Evolutionary conservation across 2,888 invertebrate genomes (phyloP).

Genomic region (Sepioteuthis lessoniana): DNA sequence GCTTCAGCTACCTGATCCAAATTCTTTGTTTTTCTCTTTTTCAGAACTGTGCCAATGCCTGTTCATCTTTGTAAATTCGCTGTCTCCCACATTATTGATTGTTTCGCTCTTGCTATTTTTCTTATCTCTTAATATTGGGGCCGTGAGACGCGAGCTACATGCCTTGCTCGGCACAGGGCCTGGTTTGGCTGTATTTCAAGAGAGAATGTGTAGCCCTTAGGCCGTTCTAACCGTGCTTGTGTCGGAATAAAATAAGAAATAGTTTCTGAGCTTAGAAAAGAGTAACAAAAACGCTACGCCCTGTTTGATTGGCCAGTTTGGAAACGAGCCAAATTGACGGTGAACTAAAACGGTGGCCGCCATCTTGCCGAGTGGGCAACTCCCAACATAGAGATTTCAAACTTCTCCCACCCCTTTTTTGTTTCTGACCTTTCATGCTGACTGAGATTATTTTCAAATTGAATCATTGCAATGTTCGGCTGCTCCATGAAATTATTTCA

Average conservation of each 20-base stretch:
- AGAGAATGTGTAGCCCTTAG: not conserved
- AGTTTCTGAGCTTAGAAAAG: not conserved
- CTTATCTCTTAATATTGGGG: not conserved
- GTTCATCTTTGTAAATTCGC: not conserved
- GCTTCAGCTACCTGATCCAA: too few relatives aligned
- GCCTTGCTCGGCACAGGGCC: not conserved
- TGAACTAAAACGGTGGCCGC: not conserved
- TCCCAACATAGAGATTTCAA: not conserved
- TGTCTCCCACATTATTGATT: not conserved
- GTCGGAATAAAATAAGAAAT: not conserved
- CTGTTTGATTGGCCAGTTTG: not conserved
- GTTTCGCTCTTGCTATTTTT: not conserved
- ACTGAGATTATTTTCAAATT: too few relatives aligned
- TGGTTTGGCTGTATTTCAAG: not conserved
- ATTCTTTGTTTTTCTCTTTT: too few relatives aligned
- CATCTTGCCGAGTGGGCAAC: not conserved
- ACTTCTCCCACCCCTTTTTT: not conserved
- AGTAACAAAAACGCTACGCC: not conserved
- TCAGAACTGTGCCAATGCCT: not conserved
- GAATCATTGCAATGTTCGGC: too few relatives aligned
- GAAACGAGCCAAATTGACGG: not conserved
- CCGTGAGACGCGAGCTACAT: not conserved
- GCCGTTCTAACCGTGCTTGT: not conserved
- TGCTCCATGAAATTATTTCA: too few relatives aligned
- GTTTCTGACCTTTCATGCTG: too few relatives aligned